Percentiles rank a stretch among this genome's conserved stretches.
Evolutionary conservation across 2,797 vertebrate genomes (phyloP).

Genomic region (Pseudocheirus occidentalis): DNA sequence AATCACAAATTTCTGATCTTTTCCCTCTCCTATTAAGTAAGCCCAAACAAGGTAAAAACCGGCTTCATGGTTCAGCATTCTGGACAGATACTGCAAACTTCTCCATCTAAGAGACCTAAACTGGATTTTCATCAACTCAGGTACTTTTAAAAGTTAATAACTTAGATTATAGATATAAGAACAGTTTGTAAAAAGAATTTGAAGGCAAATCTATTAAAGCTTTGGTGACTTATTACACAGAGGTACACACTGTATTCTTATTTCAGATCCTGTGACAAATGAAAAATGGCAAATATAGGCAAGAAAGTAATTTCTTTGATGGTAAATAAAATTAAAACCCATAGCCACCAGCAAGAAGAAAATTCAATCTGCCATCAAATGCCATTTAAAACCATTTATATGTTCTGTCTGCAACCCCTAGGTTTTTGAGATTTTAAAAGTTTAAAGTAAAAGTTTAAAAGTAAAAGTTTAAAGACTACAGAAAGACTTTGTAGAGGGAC

Average conservation of each 20-base stretch:
- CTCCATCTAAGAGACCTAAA: not conserved
- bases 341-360: not conserved
- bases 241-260: slow-evolving; percentile 24
- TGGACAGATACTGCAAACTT: not conserved
- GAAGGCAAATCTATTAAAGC: slow-evolving; percentile 72
- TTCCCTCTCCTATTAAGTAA: not conserved
- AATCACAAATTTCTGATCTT: not conserved
- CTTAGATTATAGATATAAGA: slow-evolving; percentile 32
- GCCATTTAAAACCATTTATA: not conserved
- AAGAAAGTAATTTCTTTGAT: slow-evolving; percentile 11
- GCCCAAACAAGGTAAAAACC: not conserved
- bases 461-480: slow-evolving; percentile 33
- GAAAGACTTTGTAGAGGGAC: not conserved
- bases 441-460: slow-evolving; percentile 10
- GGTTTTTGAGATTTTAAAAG: slow-evolving; percentile 30
- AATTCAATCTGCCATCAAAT: slow-evolving; percentile 50
- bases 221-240: slow-evolving; percentile 24
- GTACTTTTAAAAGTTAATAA: slow-evolving; percentile 66
- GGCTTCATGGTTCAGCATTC: not conserved
- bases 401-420: slow-evolving; percentile 3
- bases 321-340: not conserved
- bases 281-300: slow-evolving; percentile 29
- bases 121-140: not conserved
- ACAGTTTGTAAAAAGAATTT: slow-evolving; percentile 57
- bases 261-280: slow-evolving; percentile 47